These are phyloP conservation scores for Selene dorsalis DNA, from an alignment of 2,797 vertebrate genomes.

Conservation along the genomic window DNA sequence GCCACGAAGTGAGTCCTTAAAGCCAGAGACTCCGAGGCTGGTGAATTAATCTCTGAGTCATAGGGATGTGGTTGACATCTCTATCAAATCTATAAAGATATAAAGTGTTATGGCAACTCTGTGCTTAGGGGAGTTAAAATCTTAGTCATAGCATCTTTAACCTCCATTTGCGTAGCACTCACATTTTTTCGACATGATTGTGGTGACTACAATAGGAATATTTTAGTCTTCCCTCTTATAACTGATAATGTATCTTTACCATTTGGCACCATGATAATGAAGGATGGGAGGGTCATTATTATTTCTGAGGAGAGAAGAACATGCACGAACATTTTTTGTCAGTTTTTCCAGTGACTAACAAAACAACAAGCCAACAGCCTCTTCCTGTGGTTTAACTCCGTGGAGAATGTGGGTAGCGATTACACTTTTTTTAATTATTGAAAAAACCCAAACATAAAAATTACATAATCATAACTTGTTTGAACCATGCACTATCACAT, in stretches of 20 bases:
- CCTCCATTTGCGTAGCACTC: conserved; percentile 28
- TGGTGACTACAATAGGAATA: conserved; percentile 6
- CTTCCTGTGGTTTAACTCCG: conserved; percentile 5
- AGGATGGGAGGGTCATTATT: background rate
- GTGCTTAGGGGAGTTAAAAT: conserved; percentile 23
- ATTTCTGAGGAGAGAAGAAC: background rate
- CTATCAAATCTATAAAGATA: conserved; percentile 18
- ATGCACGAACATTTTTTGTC: background rate
- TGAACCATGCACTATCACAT: background rate
- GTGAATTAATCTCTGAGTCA: conserved; percentile 51
- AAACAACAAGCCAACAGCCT: conserved; percentile 13
- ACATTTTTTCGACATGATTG: conserved; percentile 33
- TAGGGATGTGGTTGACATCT: conserved; percentile 34
- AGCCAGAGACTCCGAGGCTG: conserved; percentile 9
- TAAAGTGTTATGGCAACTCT: conserved; percentile 6
- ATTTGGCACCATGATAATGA: background rate
- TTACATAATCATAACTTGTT: background rate
- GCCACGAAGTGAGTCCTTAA: conserved; percentile 22
- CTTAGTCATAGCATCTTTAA: conserved; percentile 43
- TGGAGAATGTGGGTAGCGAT: background rate
- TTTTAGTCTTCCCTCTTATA: conserved; percentile 11
- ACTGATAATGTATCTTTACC: background rate
- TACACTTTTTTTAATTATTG: background rate
- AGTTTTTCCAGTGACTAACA: background rate
- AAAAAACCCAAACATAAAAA: background rate